Base-by-base conservation (phyloP, 53 echinoderm and acorn worm genomes). In the Pentamera pediparva region DNA sequence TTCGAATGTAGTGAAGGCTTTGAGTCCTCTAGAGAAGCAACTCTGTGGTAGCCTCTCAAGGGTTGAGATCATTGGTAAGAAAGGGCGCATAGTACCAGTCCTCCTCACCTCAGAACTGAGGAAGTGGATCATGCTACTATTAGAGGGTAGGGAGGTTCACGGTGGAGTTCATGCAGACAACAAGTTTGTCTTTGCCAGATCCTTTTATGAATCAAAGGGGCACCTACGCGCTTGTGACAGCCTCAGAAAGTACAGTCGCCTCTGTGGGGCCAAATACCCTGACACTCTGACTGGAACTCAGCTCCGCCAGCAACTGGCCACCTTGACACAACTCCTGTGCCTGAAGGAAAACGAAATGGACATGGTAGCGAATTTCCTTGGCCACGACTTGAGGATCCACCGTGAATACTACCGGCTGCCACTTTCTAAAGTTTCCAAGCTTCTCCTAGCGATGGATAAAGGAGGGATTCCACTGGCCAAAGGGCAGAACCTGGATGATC, bases 31-130 rank as follows among this genome's bases (percentile, higher is more conserved):
- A 34, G 81, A 81, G 24, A 41, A 81, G 64, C 49, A 26, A 27
- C 54, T 81, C 3, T 59, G 58, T 32, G 54, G 70, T 30, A 30
- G 39, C 34, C 30, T 86, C 22, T 54, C 35, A 29, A 25, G 75
- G 9, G 81, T 86, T 32, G 81, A 86, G 39, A 62, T 81, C 30
- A 50, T 70, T 56, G 86, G 81, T 21, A 86, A 81, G 53, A 75
- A 63, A 69, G 81, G 86, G 8, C 37, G 81, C 12, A 17, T 40
- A n/a, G 81, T 86, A 3, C 86, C 86, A 52, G 69, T 78, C 18
- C 56, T 85, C 17, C 13, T 86, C 6, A 81, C 75, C 29, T 13
- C 17, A 21, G 77, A 77, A 19, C 77, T 83, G 77, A 61, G 36
- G 51, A 29, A 51, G 51, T 78, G 78, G 78, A 54, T 78, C 30